phyloP scores from a whole-genome alignment of 1,140 invertebrate genomes.

The Bombus impatiens region DNA sequence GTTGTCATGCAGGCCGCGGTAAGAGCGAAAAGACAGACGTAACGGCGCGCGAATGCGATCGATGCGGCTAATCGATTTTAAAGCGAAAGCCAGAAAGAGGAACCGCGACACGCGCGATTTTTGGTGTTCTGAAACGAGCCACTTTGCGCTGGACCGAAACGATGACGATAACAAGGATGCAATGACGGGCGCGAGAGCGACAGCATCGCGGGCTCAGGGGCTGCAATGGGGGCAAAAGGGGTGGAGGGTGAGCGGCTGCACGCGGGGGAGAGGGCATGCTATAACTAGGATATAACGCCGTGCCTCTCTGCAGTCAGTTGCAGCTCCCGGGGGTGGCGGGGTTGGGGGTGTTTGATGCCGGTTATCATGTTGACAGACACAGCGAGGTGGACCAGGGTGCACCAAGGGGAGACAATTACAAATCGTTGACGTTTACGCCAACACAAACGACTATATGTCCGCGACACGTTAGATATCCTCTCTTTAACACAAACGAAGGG shows the following conservation, averaged over 20 bases:
- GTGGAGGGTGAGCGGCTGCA: conserved; percentile 42
- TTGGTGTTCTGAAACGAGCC: conserved; percentile 50
- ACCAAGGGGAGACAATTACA: conserved; percentile 80
- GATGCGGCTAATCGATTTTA: conserved; percentile 49
- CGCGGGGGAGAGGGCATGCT: conserved; percentile 68
- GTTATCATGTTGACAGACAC: conserved; percentile 82
- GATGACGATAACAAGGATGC: conserved; percentile 66
- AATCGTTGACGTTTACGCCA: conserved; percentile 81
- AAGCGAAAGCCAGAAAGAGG: conserved; percentile 50
- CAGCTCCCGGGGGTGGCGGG: conserved; percentile 70
- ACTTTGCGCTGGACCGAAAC: conserved; percentile 56
- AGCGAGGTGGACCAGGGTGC: conserved; percentile 72
- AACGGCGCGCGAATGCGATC: conserved; percentile 2
- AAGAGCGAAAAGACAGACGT: conserved; percentile 12
- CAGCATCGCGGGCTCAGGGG: conserved; percentile 54
- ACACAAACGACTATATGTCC: conserved; percentile 74
- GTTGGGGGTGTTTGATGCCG: conserved; percentile 79
- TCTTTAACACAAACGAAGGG: conserved; percentile 52
- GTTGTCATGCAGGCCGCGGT: conserved; percentile 1
- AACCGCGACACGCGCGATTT: conserved; percentile 51
- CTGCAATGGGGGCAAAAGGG: conserved; percentile 20
- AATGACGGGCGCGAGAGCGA: conserved; percentile 64
- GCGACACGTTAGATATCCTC: conserved; percentile 73
- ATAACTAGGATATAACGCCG: conserved; percentile 77
- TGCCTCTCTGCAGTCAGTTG: conserved; percentile 79